Evolutionary conservation across 2,797 vertebrate species (phyloP).

Genomic region (Babyrousa celebensis): DNA sequence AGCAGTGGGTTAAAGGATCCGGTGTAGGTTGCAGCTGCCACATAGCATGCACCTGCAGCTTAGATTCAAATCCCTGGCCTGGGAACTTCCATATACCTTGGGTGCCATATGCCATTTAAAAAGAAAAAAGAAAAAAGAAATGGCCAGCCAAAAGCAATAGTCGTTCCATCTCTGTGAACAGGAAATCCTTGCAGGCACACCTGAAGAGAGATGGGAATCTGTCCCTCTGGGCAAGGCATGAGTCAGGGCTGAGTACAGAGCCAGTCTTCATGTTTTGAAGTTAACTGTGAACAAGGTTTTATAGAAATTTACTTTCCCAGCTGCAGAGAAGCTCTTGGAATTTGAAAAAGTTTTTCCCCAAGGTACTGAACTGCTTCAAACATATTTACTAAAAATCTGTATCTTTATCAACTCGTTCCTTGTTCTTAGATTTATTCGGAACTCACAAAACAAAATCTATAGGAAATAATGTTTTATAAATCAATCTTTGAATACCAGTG

Average conservation of each 20-base stretch:
- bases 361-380: slow-evolving; percentile 74
- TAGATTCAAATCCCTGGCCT: too few relatives aligned
- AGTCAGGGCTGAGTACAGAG: neutral
- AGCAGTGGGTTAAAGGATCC: too few relatives aligned
- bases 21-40: too few relatives aligned
- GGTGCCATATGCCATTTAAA: too few relatives aligned
- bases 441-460: slow-evolving; percentile 33
- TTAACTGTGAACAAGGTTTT: slow-evolving; percentile 74
- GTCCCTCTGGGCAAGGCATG: slow-evolving; percentile 54
- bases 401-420: neutral
- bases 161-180: slow-evolving; percentile 7
- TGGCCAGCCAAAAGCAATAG: slow-evolving; percentile 31
- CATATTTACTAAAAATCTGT: slow-evolving; percentile 72
- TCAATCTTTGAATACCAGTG: slow-evolving; percentile 37
- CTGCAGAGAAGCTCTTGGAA: slow-evolving; percentile 78
- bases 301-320: slow-evolving; percentile 78
- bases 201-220: neutral
- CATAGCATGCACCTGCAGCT: too few relatives aligned
- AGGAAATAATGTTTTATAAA: slow-evolving; percentile 74
- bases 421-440: slow-evolving; percentile 79
- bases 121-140: neutral
- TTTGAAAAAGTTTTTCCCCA: slow-evolving; percentile 67
- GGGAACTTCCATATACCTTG: too few relatives aligned
- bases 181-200: slow-evolving; percentile 55
- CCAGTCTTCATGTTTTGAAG: slow-evolving; percentile 66